Conservation (phyloP, 2,888 invertebrate genomes). For the Nomada hirtipes region DNA sequence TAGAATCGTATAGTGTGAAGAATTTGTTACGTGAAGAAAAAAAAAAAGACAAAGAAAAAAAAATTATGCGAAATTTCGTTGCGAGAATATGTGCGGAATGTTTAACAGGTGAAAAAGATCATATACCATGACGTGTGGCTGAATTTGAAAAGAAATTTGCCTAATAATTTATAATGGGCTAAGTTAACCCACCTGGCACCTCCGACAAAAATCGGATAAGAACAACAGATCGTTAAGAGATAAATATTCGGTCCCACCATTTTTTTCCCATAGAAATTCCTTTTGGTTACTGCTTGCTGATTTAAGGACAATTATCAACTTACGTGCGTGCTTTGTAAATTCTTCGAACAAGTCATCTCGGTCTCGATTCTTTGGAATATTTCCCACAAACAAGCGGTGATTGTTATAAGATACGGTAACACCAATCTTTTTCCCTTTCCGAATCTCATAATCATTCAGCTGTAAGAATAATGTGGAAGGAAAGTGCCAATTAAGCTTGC, state of each 20-base stretch:
- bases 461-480: slow-evolving; percentile 96
- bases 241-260: slow-evolving; percentile 63
- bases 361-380: slow-evolving; percentile 99
- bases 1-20: slow-evolving; percentile 23
- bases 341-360: slow-evolving; percentile 99
- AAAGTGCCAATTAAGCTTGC: slow-evolving; percentile 86
- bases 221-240: slow-evolving; percentile 63
- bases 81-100: slow-evolving; percentile 36
- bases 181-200: slow-evolving; percentile 73
- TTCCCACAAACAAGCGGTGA: slow-evolving; percentile 99
- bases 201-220: slow-evolving; percentile 54
- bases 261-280: slow-evolving; percentile 72
- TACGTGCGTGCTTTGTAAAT: slow-evolving; percentile 99
- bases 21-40: slow-evolving; percentile 11
- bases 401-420: slow-evolving; percentile 99
- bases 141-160: slow-evolving; percentile 56
- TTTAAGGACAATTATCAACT: slow-evolving; percentile 88
- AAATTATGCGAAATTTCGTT: slow-evolving; percentile 3
- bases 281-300: slow-evolving; percentile 79
- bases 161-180: slow-evolving; percentile 67
- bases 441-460: slow-evolving; percentile 99
- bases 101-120: slow-evolving; percentile 33
- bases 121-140: slow-evolving; percentile 14
- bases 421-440: slow-evolving; percentile 99
- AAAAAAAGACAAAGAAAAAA: background rate